These are phyloP conservation scores for Hipposideros larvatus DNA, from an alignment of 2,797 vertebrate species.

Conservation along the genomic window DNA sequence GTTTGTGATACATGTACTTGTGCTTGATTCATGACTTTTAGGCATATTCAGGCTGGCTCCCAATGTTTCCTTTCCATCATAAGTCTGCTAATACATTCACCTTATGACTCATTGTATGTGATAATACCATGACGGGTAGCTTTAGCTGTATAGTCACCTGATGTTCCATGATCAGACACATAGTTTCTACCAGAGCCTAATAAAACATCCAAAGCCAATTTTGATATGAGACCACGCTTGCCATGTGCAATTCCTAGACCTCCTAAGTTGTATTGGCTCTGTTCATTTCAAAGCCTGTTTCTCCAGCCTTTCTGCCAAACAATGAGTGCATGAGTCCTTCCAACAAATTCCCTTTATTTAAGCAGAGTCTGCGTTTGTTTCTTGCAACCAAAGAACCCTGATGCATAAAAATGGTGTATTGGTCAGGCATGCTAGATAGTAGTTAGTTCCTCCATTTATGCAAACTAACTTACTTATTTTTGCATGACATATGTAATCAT, in stretches of 20 bases:
- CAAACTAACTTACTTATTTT: not conserved
- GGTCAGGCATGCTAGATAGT: not conserved
- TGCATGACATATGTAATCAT: not conserved
- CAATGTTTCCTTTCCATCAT: not conserved
- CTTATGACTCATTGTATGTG: not conserved
- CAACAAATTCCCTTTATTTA: not conserved
- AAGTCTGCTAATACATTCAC: not conserved
- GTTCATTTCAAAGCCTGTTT: not conserved
- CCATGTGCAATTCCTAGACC: not conserved
- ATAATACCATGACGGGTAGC: not conserved
- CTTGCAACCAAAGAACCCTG: not conserved
- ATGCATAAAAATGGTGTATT: not conserved
- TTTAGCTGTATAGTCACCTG: not conserved
- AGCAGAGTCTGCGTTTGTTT: slow-evolving; percentile 21
- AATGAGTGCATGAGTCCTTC: not conserved
- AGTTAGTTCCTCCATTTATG: not conserved
- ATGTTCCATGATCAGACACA: not conserved
- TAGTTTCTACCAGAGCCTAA: not conserved
- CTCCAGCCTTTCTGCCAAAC: not conserved
- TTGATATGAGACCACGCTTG: not conserved
- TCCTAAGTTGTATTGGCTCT: not conserved
- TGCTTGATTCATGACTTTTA: not conserved
- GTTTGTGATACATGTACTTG: not conserved
- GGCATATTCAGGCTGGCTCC: not conserved
- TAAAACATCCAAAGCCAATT: not conserved